phyloP scores from a whole-genome alignment of 2,797 vertebrate species.

The Pelochelys cantorii region DNA sequence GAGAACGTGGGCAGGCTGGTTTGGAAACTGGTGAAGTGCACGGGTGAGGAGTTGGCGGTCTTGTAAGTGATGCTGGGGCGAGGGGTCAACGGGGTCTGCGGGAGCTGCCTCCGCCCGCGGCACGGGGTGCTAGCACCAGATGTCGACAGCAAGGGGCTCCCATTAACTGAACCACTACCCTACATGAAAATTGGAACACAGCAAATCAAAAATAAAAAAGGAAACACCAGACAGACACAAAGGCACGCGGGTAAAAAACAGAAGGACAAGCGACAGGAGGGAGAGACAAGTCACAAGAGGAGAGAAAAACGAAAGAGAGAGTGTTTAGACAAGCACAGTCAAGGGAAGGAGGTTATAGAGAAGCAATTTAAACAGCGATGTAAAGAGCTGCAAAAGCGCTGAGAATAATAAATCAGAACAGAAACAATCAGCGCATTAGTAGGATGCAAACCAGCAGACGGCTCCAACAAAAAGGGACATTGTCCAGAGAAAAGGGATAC shows the following conservation, averaged over 20 bases:
- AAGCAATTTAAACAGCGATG: conserved; percentile 76
- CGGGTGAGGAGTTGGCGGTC: conserved; percentile 94
- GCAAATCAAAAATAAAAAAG: conserved; percentile 86
- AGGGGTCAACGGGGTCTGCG: conserved; percentile 93
- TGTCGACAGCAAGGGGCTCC: conserved; percentile 89
- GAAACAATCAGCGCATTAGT: conserved; percentile 8
- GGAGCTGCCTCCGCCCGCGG: conserved; percentile 94
- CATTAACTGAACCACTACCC: conserved; percentile 94
- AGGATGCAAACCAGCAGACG: conserved; percentile 53
- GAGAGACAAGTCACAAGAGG: conserved; percentile 57
- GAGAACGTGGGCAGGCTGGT: conserved; percentile 82
- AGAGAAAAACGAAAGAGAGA: conserved; percentile 74
- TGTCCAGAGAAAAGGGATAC: conserved; percentile 54
- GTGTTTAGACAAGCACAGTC: conserved; percentile 74
- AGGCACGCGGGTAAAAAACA: conserved; percentile 57
- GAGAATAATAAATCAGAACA: conserved; percentile 34
- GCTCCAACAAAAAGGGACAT: conserved; percentile 57
- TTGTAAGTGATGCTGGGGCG: conserved; percentile 94
- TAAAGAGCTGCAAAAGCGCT: conserved; percentile 43
- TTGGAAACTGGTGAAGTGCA: conserved; percentile 85
- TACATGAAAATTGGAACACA: conserved; percentile 92
- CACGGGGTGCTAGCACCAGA: conserved; percentile 92
- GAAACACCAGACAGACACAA: conserved; percentile 64
- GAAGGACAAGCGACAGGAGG: conserved; percentile 67
- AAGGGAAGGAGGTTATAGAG: conserved; percentile 54